Base-by-base conservation (phyloP, 2,113 vertebrate genomes). In the Trichomycterus rosablanca region DNA sequence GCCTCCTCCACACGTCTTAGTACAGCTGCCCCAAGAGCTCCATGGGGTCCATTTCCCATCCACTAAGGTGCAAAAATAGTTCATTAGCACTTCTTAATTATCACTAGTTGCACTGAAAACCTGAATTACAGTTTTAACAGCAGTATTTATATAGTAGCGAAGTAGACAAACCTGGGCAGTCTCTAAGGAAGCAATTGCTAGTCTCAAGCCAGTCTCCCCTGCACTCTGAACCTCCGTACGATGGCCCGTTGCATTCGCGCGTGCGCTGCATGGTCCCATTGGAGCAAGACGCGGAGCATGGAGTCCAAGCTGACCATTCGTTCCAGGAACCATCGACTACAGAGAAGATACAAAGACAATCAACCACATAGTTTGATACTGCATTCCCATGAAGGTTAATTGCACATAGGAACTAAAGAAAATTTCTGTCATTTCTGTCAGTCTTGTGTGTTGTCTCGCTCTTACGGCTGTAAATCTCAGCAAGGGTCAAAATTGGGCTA, bases 281-380 rank as follows among this genome's bases (percentile, higher is more conserved):
- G 65, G 95, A 93, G 80, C 96, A 99, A 43, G 90, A 88, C n/a
- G 90, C 73, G 0, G 96, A 94, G 78, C 96, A 99, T 0, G 84
- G 34, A 54, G 75, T 97, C 95, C 96, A 99, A 59, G 86, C 87
- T 2, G 96, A 93, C 96, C 96, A 99, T 1, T 98, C 94, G 0
- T 94, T 97, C 96, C 96, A 99, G 77, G 86, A 90, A 64, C 94
- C 96, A 0, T 99, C 95, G 86, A 99, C 96, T 99, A 87, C 86
- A 82, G 83, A 86, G 84, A 77, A 64, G 84, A 68, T 55, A 14
- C 45, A 46, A 59, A 39, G 68, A 15, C 34, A n/a, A 2, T 1
- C 4, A 1, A 46, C 24, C 19, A 7, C 26, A 44, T 51, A 12
- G n/a, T n/a, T n/a, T n/a, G n/a, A n/a, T n/a, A n/a, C n/a, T n/a